phyloP scores from a whole-genome alignment of 2,113 vertebrate genomes.

The Natator depressus region DNA sequence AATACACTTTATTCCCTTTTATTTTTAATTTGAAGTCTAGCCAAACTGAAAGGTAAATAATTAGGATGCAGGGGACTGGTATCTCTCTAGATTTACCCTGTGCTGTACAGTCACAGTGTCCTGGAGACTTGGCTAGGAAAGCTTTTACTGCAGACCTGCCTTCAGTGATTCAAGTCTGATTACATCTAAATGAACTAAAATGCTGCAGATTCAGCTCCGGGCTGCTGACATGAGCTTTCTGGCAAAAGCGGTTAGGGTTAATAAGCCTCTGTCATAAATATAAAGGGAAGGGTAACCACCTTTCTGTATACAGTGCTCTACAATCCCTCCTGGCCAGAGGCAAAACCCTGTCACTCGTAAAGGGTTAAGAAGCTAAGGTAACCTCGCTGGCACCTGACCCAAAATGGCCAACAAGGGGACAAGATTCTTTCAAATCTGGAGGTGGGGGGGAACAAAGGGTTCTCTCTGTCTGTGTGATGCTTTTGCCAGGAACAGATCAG shows the following conservation, averaged over 20 bases:
- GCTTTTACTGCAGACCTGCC: not conserved
- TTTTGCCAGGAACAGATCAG: no score
- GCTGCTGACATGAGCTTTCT: slow-evolving; percentile 31
- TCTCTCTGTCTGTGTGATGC: no score
- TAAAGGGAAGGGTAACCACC: no score
- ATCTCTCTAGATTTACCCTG: not conserved
- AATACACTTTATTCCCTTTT: not conserved
- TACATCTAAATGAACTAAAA: slow-evolving; percentile 66
- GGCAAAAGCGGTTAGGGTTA: not conserved
- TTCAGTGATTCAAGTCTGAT: slow-evolving; percentile 45
- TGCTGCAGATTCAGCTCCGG: slow-evolving; percentile 27
- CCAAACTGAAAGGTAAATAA: slow-evolving; percentile 51
- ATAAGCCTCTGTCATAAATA: not conserved
- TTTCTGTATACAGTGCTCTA: no score
- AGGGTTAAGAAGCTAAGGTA: no score
- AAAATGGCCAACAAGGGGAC: no score
- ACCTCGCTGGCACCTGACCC: no score
- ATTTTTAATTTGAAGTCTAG: slow-evolving; percentile 12
- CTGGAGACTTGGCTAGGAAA: not conserved
- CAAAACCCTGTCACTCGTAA: no score
- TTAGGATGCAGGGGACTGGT: not conserved
- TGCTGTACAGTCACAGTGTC: not conserved
- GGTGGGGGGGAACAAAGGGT: no score
- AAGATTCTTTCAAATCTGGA: no score
- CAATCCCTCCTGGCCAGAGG: no score